These are phyloP conservation scores for Tholera decimalis DNA, from an alignment of 2,888 invertebrate genomes.

Conservation along the genomic window DNA sequence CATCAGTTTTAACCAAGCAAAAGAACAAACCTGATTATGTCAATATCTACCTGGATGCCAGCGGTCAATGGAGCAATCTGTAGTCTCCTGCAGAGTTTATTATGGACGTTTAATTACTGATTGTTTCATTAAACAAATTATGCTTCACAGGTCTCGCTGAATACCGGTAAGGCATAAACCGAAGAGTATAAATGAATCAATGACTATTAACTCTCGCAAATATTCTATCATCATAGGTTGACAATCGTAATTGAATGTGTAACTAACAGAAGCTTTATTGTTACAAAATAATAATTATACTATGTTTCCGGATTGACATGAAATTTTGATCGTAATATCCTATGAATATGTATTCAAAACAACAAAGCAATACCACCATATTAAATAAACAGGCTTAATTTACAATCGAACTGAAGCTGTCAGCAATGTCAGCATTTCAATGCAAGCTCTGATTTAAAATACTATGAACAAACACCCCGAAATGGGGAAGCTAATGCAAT, in stretches of 20 bases:
- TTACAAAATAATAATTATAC: background rate
- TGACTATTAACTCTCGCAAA: constrained; percentile 6
- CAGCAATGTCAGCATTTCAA: constrained; percentile 44
- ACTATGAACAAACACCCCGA: constrained; percentile 50
- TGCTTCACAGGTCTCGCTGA: constrained; percentile 21
- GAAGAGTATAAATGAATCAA: constrained; percentile 5
- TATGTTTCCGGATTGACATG: background rate
- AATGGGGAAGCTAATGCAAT: constrained; percentile 57
- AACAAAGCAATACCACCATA: constrained; percentile 18
- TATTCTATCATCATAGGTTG: background rate
- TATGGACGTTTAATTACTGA: constrained; percentile 41
- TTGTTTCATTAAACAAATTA: constrained; percentile 19
- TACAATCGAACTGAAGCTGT: constrained; percentile 31
- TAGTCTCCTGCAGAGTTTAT: constrained; percentile 47
- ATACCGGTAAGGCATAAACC: constrained; percentile 9
- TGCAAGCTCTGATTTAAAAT: constrained; percentile 47
- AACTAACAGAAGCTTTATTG: background rate
- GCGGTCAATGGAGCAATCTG: constrained; percentile 27
- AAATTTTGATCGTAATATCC: constrained; percentile 6
- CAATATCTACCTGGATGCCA: constrained; percentile 31
- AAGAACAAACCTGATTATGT: no score
- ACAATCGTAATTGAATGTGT: background rate
- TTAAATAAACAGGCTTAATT: constrained; percentile 44
- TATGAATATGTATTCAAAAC: constrained; percentile 25
- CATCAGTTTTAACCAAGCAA: no score